Conservation (phyloP, 2,797 vertebrate genomes). For the Streptopelia turtur region DNA sequence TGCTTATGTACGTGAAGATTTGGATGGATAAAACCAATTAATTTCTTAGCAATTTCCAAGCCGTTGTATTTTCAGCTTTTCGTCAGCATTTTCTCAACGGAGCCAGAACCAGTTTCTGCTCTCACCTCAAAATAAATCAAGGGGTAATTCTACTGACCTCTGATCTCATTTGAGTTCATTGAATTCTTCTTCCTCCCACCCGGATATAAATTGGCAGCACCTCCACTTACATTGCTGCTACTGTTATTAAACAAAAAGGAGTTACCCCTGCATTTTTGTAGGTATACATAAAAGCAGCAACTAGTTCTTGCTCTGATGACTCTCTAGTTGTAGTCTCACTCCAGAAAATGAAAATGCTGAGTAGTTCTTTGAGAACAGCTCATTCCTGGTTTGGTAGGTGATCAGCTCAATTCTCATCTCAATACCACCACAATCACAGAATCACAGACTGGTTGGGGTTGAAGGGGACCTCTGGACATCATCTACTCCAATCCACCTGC, state of each 20-base stretch:
- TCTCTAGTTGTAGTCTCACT: neutral
- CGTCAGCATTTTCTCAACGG: slow-evolving; percentile 39
- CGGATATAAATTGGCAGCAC: slow-evolving; percentile 17
- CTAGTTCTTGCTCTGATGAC: neutral
- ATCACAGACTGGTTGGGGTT: no score
- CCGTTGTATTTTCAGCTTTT: slow-evolving; percentile 21
- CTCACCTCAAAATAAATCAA: slow-evolving; percentile 47
- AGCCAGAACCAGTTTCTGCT: slow-evolving; percentile 34
- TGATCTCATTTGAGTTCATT: slow-evolving; percentile 62
- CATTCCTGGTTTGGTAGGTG: neutral
- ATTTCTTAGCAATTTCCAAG: slow-evolving; percentile 19
- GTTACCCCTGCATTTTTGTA: neutral
- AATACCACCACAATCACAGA: neutral
- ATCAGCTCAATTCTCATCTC: neutral
- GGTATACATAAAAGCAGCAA: neutral
- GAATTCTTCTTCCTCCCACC: slow-evolving; percentile 46
- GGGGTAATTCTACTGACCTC: slow-evolving; percentile 54
- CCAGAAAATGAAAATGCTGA: neutral
- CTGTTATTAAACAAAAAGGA: slow-evolving; percentile 30
- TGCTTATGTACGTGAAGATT: slow-evolving; percentile 11
- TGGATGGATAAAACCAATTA: slow-evolving; percentile 35
- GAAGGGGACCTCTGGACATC: no score
- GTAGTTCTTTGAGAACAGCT: neutral
- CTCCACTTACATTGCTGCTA: neutral
- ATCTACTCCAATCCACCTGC: no score